phyloP scores from a whole-genome alignment of 2,888 invertebrate genomes.

The Rhogogaster chlorosoma region DNA sequence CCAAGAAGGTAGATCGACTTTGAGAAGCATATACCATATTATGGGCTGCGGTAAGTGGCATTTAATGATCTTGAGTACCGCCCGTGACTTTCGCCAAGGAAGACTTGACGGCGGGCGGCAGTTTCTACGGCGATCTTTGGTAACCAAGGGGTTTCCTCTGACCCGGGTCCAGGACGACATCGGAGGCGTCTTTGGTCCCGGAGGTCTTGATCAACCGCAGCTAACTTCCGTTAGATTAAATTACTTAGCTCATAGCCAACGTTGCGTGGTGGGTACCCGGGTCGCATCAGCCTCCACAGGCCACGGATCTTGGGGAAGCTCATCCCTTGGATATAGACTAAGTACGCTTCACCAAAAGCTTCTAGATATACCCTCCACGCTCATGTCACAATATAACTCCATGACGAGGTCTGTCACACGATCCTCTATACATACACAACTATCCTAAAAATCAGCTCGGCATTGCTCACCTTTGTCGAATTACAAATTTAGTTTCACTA shows the following conservation, averaged over 20 bases:
- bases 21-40: neutral
- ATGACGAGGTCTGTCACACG: neutral
- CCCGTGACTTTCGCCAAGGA: neutral
- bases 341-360: neutral
- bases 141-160: neutral
- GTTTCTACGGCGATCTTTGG: constrained; percentile 6
- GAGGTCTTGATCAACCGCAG: constrained; percentile 55
- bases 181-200: constrained; percentile 11
- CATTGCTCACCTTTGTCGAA: neutral
- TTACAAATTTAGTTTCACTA: constrained; percentile 36
- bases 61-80: constrained; percentile 28
- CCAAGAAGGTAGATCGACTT: neutral
- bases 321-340: neutral
- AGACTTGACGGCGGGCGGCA: neutral
- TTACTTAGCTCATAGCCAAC: constrained; percentile 53
- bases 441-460: neutral
- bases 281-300: neutral
- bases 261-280: neutral
- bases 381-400: neutral
- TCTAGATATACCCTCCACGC: neutral
- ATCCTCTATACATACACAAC: neutral
- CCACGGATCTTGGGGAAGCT: constrained; percentile 5
- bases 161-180: neutral
- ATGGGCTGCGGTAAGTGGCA: neutral
- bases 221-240: constrained; percentile 61